Percentiles rank a stretch among this genome's conserved stretches.
phyloP scores from a whole-genome alignment of 2,888 invertebrate species.

The Elegia similella region DNA sequence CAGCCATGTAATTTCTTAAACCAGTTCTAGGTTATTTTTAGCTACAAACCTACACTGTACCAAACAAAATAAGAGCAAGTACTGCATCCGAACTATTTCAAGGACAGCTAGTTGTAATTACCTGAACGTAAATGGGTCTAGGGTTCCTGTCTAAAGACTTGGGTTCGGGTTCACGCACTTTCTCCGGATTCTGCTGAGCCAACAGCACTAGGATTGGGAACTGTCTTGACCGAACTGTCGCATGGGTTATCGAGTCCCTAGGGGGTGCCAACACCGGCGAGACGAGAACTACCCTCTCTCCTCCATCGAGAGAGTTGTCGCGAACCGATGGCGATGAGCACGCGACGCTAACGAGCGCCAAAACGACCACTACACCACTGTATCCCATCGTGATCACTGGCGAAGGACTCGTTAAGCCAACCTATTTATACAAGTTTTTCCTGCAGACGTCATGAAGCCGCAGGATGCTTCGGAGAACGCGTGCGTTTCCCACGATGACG shows the following conservation, averaged over 20 bases:
- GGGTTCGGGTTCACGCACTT: constrained; percentile 50
- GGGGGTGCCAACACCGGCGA: constrained; percentile 72
- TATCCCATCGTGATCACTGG: constrained; percentile 72
- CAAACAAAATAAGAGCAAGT: constrained; percentile 7
- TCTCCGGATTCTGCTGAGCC: constrained; percentile 45
- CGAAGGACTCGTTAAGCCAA: constrained; percentile 58
- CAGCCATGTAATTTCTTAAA: not conserved
- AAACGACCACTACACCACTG: constrained; percentile 53
- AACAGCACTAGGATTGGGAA: constrained; percentile 68
- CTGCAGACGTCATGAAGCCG: constrained; percentile 50
- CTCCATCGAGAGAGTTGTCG: constrained; percentile 60
- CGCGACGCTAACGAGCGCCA: constrained; percentile 51
- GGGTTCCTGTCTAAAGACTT: constrained; percentile 57
- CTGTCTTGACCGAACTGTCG: constrained; percentile 62
- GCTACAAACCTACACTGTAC: constrained; percentile 9
- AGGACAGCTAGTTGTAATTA: constrained; percentile 31
- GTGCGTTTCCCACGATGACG: constrained; percentile 57
- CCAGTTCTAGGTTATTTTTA: constrained; percentile 17
- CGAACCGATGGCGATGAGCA: constrained; percentile 46
- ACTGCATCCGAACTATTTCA: not conserved
- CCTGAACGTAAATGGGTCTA: constrained; percentile 69
- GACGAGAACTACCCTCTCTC: constrained; percentile 60
- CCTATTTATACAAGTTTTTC: constrained; percentile 74
- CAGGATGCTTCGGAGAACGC: constrained; percentile 48
- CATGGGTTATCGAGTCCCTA: constrained; percentile 56